Evolutionary conservation across 2,113 vertebrate genomes (phyloP), one percentile per base, ranked within the genome.

Genomic region (Peromyscus californicus): DNA sequence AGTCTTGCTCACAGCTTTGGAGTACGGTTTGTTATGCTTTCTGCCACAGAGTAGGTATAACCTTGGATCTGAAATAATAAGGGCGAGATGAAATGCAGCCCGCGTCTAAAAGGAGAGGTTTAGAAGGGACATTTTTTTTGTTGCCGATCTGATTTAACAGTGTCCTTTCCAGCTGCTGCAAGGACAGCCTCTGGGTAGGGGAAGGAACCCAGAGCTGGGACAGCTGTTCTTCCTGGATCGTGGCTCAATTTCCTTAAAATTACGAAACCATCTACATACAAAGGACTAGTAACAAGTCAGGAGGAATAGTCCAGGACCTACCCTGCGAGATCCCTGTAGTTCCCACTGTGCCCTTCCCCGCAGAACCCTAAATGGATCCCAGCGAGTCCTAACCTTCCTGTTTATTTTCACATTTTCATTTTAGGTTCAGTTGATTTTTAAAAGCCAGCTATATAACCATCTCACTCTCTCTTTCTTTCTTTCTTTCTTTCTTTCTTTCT

Each of bases 1-100:
- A 59, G 82, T 70, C 76, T 92, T 90, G 74, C 86, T 96, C n/a
- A 11, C 67, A 74, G 88, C 96, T 94, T 83, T 67, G 65, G 95
- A 89, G 91, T 92, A 45, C 57, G 80, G 24, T 39, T 97, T 93
- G 74, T 95, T 63, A 59, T 84, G 74, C 89, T 93, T 95, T 94
- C 74, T 87, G 75, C 83, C 31, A 11, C 92, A 69, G 91, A 95
- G 91, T 72, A 76, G 89, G 80, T 31, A 0, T 97, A 80, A 98
- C 94, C 95, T 97, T 79, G 82, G 45, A 90, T 69, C 75, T 67
- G 92, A 96, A 98, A 93, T 90, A 95, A 94, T 59, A 90, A 95
- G 54, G 33, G 76, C 39, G 63, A 93, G 97, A 78, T 70, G 88
- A 96, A 96, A 91, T 92, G 67, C 3, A 5, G 67, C 89, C 91